phyloP scores from a whole-genome alignment of 2,888 invertebrate species.

The Cyclophora punctaria region DNA sequence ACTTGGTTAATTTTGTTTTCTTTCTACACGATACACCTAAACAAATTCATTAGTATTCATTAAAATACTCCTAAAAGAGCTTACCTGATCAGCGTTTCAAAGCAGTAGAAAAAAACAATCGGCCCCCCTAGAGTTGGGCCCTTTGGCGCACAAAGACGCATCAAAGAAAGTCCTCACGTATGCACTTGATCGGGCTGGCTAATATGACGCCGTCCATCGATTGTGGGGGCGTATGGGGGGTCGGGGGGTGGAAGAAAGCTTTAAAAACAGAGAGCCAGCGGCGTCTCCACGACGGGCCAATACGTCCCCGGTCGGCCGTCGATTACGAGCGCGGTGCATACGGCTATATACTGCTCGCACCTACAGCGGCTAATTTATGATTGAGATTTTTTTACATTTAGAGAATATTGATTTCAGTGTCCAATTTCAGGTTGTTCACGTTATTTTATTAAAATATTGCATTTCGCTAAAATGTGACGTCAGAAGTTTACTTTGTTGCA shows the following conservation, averaged over 20 bases:
- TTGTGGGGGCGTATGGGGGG: slow-evolving; percentile 36
- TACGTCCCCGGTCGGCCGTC: slow-evolving; percentile 70
- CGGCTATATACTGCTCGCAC: slow-evolving; percentile 40
- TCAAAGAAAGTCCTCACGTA: slow-evolving; percentile 67
- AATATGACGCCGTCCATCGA: slow-evolving; percentile 69
- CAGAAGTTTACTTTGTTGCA: too few relatives aligned
- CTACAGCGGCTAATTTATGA: slow-evolving; percentile 1
- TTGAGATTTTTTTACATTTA: too few relatives aligned
- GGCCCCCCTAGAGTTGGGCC: slow-evolving; percentile 18
- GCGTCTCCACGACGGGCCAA: slow-evolving; percentile 70
- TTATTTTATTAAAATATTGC: too few relatives aligned
- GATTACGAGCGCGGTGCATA: slow-evolving; percentile 62
- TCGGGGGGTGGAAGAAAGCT: slow-evolving; percentile 40
- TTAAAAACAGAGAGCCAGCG: slow-evolving; percentile 55
- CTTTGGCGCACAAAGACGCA: slow-evolving; percentile 45
- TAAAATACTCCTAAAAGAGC: too few relatives aligned
- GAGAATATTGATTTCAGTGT: too few relatives aligned
- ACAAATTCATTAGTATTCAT: too few relatives aligned
- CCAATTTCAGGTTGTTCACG: too few relatives aligned
- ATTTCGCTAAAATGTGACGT: too few relatives aligned
- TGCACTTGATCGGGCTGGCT: slow-evolving; percentile 69
- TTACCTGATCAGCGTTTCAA: not conserved
- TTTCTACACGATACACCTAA: too few relatives aligned
- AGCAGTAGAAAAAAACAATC: slow-evolving; percentile 23
- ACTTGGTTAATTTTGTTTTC: too few relatives aligned